phyloP scores from a whole-genome alignment of 1,140 invertebrate species.

The Panagrolaimus sp. region DNA sequence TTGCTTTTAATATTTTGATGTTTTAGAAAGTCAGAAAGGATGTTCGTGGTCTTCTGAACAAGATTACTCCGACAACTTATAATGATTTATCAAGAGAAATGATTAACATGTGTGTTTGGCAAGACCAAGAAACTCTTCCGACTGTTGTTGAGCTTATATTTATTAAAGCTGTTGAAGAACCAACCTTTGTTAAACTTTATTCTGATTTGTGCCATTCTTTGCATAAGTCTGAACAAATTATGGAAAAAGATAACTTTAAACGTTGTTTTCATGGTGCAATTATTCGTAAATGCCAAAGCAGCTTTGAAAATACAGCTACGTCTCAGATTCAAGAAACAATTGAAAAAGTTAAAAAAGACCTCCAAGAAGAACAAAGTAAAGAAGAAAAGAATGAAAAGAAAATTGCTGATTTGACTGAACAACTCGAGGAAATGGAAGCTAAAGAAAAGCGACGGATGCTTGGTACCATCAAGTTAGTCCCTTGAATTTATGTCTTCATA shows the following conservation, averaged over 20 bases:
- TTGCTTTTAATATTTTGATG: too few species aligned
- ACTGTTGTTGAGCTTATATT: not conserved
- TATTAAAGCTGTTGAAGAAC: conserved; percentile 13
- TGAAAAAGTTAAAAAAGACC: not conserved
- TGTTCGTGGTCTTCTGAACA: conserved; percentile 7
- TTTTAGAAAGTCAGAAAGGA: not conserved
- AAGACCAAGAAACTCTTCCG: not conserved
- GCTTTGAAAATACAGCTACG: not conserved
- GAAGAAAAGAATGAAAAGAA: not conserved
- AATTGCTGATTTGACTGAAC: not conserved
- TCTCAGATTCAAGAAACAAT: not conserved
- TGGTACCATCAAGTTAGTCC: not conserved
- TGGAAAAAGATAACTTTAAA: not conserved
- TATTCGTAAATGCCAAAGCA: not conserved
- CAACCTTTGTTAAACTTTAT: not conserved
- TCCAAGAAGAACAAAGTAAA: not conserved
- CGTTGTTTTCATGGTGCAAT: not conserved
- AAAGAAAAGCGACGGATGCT: not conserved
- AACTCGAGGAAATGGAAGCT: not conserved
- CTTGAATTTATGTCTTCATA: not conserved
- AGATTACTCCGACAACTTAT: not conserved
- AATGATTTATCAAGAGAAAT: not conserved
- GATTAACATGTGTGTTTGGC: not conserved
- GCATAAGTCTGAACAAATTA: not conserved
- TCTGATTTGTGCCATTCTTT: not conserved